Percentiles rank a stretch among this genome's conserved stretches.
Conservation (phyloP, 2,113 vertebrate species). For the Caracal caracal region DNA sequence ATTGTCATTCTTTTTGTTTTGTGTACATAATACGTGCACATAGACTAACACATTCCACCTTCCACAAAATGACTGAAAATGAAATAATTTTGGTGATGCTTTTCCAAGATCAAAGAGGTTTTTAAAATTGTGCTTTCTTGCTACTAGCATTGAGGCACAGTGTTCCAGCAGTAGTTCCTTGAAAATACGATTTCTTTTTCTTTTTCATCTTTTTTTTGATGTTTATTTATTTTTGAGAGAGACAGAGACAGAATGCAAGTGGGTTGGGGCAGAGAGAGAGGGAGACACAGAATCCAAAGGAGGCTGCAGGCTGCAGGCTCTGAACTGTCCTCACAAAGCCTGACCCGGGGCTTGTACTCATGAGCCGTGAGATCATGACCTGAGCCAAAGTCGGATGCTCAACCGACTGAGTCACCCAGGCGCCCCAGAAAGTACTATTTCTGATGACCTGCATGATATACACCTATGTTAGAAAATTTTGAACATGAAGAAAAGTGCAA, state of each 20-base stretch:
- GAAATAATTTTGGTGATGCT: conserved; percentile 1
- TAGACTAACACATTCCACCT: not conserved
- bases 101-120: not conserved
- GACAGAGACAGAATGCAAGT: too few relatives aligned
- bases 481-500: not conserved
- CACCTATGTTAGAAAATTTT: not conserved
- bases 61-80: not conserved
- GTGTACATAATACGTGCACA: not conserved
- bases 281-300: too few relatives aligned
- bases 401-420: too few relatives aligned
- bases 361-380: too few relatives aligned
- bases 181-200: not conserved
- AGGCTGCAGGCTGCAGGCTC: too few relatives aligned
- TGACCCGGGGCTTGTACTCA: too few relatives aligned
- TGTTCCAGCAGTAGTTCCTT: not conserved
- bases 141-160: not conserved
- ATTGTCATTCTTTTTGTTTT: not conserved
- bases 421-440: not conserved
- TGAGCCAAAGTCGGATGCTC: too few relatives aligned
- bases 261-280: too few relatives aligned
- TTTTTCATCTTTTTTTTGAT: too few relatives aligned
- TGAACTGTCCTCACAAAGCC: too few relatives aligned
- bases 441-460: not conserved
- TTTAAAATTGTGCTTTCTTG: not conserved
- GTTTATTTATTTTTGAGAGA: too few relatives aligned